These are phyloP conservation scores for Leucoptera coffeella DNA, from an alignment of 2,888 invertebrate species.

Conservation along the genomic window DNA sequence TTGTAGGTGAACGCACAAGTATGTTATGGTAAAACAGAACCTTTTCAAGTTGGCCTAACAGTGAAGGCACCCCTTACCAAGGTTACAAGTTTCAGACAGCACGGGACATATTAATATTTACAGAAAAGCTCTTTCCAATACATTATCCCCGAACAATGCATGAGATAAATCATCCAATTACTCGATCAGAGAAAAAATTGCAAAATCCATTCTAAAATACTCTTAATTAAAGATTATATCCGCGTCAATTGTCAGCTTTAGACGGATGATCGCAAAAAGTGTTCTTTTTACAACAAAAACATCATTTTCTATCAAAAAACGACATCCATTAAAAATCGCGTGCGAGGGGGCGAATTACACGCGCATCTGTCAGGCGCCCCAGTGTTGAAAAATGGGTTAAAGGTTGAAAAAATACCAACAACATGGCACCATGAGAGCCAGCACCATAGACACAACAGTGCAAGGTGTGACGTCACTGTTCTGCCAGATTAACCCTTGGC, in stretches of 20 bases:
- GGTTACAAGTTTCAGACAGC: too few species aligned
- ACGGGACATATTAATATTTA: too few species aligned
- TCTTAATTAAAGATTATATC: slow-evolving; percentile 50
- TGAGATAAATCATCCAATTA: slow-evolving; percentile 34
- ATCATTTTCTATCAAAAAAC: slow-evolving; percentile 21
- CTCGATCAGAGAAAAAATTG: slow-evolving; percentile 14
- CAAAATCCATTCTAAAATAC: slow-evolving; percentile 21
- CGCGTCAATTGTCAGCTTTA: slow-evolving; percentile 52
- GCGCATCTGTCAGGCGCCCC: slow-evolving; percentile 36
- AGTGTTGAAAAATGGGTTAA: slow-evolving; percentile 45
- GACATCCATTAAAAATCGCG: slow-evolving; percentile 41
- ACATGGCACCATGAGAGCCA: too few species aligned
- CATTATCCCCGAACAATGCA: too few species aligned
- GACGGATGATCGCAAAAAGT: slow-evolving; percentile 26
- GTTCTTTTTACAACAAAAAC: slow-evolving; percentile 17
- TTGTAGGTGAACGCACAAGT: too few species aligned
- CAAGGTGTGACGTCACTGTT: too few species aligned
- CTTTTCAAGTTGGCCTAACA: too few species aligned
- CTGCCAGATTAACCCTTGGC: too few species aligned
- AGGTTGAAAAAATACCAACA: slow-evolving; percentile 28
- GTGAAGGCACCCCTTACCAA: too few species aligned
- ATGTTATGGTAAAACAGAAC: too few species aligned
- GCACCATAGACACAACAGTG: too few species aligned
- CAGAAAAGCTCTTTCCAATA: too few species aligned
- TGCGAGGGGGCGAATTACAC: slow-evolving; percentile 19